Conservation (phyloP, 2,888 invertebrate species). For the Oxystoma pomonae region DNA sequence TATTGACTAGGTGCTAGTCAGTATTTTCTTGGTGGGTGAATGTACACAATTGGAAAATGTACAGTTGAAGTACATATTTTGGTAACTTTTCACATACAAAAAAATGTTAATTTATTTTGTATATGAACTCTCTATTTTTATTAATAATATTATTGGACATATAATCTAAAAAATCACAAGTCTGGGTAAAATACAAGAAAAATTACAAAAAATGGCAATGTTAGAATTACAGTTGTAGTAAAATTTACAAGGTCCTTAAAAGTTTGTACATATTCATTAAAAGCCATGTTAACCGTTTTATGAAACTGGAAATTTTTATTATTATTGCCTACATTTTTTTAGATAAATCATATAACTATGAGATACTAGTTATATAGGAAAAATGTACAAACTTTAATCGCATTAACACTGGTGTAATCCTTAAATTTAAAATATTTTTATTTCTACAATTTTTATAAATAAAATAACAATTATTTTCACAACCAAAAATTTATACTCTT, state of each 20-base stretch:
- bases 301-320: background rate
- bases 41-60: conserved; percentile 38
- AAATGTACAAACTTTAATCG: conserved; percentile 19
- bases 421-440: conserved; percentile 22
- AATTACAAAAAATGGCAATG: conserved; percentile 39
- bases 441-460: conserved; percentile 22
- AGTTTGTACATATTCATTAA: background rate
- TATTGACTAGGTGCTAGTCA: conserved; percentile 47
- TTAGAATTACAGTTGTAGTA: conserved; percentile 29
- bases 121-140: background rate
- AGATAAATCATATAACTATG: conserved; percentile 28
- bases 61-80: conserved; percentile 47
- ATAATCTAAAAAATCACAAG: conserved; percentile 42
- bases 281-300: background rate
- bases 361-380: too few species aligned
- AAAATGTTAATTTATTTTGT: conserved; percentile 22
- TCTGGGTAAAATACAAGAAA: conserved; percentile 39
- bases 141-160: conserved; percentile 4
- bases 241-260: conserved; percentile 22
- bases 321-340: background rate
- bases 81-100: conserved; percentile 48
- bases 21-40: conserved; percentile 36
- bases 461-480: conserved; percentile 39
- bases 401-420: background rate
- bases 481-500: conserved; percentile 36